These are phyloP conservation scores for Chaenodraco wilsoni DNA, from an alignment of 2,797 vertebrate genomes.

Conservation along the genomic window DNA sequence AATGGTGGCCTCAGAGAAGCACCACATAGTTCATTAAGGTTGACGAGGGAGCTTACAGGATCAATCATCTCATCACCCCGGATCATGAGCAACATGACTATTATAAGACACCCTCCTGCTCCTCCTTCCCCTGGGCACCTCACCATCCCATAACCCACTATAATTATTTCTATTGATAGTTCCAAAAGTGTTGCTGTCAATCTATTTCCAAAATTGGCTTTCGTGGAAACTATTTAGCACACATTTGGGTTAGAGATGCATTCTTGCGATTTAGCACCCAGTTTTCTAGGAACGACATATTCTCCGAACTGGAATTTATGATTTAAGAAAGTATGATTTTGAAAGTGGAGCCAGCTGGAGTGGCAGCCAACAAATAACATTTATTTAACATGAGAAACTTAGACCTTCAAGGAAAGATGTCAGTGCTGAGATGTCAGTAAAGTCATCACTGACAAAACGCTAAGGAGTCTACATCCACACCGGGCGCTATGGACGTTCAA, in stretches of 20 bases:
- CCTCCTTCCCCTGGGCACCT: background rate
- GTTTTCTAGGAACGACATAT: slow-evolving; percentile 74
- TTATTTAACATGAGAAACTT: slow-evolving; percentile 68
- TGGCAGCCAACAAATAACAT: slow-evolving; percentile 60
- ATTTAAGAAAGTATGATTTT: slow-evolving; percentile 71
- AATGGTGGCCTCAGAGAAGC: slow-evolving; percentile 40
- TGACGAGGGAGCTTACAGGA: slow-evolving; percentile 28
- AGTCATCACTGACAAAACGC: slow-evolving; percentile 45
- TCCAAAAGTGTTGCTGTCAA: slow-evolving; percentile 34
- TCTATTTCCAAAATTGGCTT: slow-evolving; percentile 59
- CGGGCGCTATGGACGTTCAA: slow-evolving; percentile 28
- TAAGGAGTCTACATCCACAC: slow-evolving; percentile 41
- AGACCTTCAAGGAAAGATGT: slow-evolving; percentile 52
- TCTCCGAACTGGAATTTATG: slow-evolving; percentile 66
- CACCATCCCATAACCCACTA: slow-evolving; percentile 22
- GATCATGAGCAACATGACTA: slow-evolving; percentile 32
- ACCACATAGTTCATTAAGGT: slow-evolving; percentile 38
- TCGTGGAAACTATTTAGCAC: slow-evolving; percentile 66
- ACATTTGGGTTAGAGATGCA: slow-evolving; percentile 58
- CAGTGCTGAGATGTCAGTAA: slow-evolving; percentile 51
- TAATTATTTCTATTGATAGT: slow-evolving; percentile 34
- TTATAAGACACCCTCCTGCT: slow-evolving; percentile 14
- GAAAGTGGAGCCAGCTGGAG: slow-evolving; percentile 46
- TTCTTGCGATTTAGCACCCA: slow-evolving; percentile 66
- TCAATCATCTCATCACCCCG: slow-evolving; percentile 31